Evolutionary conservation across 1,140 invertebrate species (phyloP), one percentile per base, ranked within the genome.

Genomic region (Seison nebaliae): DNA sequence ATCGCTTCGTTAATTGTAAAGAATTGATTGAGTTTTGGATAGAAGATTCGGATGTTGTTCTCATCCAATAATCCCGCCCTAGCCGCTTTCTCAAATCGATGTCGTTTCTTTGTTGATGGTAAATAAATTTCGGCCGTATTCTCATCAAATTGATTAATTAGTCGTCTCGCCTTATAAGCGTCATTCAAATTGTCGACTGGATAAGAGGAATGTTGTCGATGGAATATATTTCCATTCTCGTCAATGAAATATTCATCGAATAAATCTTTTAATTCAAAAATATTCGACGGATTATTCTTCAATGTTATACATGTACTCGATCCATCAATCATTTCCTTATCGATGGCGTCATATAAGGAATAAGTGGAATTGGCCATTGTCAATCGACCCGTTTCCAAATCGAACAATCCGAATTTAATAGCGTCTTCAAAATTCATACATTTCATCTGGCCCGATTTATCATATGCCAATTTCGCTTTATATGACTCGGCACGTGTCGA

Each of bases 391-490:
- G 71, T 72, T 31, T 69, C 64, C 0, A 69, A 58, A 52, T 83
- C 69, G 52, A 80, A 79, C 36, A 75, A 63, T 38, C 74, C 71
- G 55, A 73, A 70, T 24, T 74, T 70, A 30, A 86, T 58, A 30
- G 75, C 74, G 65, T 86, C 76, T 54, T 78, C 72, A 23, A 88
- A 35, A 43, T 58, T 58, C 35, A 55, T 31, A n/a, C 29, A 22
- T n/a, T n/a, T n/a, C n/a, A n/a, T n/a, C n/a, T n/a, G n/a, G n/a
- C n/a, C n/a, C n/a, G n/a, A n/a, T n/a, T n/a, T n/a, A n/a, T n/a
- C n/a, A n/a, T n/a, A n/a, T n/a, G n/a, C n/a, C n/a, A n/a, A n/a
- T n/a, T n/a, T n/a, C n/a, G n/a, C n/a, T n/a, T n/a, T n/a, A n/a
- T n/a, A n/a, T n/a, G n/a, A n/a, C n/a, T n/a, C n/a, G n/a, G n/a